A percentile compares a stretch with the other conserved stretches of the same genome.
Evolutionary conservation across 2,888 invertebrate genomes (phyloP).

Genomic region (Acanthosepion lycidas): DNA sequence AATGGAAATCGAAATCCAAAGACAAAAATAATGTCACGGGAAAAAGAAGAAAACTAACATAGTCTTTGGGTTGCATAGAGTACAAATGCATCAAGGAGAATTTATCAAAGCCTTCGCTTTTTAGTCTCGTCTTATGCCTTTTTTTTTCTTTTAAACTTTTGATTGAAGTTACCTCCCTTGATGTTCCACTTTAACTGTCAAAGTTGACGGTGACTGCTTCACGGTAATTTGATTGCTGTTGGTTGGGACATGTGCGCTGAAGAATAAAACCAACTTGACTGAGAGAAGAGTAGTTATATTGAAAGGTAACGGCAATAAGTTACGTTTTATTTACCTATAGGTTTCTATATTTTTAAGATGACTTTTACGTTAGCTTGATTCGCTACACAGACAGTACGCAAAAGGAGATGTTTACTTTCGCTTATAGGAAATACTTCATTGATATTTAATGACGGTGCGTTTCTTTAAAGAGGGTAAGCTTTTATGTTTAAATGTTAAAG

Average conservation of each 20-base stretch:
- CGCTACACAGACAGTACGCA: background rate
- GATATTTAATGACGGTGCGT: background rate
- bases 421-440: background rate
- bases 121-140: background rate
- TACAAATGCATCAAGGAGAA: background rate
- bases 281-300: background rate
- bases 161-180: background rate
- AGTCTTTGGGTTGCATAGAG: background rate
- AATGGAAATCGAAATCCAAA: too few relatives aligned
- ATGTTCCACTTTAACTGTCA: background rate
- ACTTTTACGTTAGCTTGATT: background rate
- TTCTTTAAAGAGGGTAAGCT: background rate
- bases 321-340: background rate
- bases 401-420: background rate
- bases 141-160: background rate
- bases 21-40: too few relatives aligned
- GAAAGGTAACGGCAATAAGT: background rate
- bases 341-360: background rate
- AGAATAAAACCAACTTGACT: background rate
- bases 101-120: background rate
- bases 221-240: slow-evolving; percentile 17
- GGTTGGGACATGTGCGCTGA: background rate
- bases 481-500: background rate
- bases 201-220: background rate
- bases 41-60: too few relatives aligned